Evolutionary conservation across 2,113 vertebrate genomes (phyloP).

Genomic region (Pterocles gutturalis): DNA sequence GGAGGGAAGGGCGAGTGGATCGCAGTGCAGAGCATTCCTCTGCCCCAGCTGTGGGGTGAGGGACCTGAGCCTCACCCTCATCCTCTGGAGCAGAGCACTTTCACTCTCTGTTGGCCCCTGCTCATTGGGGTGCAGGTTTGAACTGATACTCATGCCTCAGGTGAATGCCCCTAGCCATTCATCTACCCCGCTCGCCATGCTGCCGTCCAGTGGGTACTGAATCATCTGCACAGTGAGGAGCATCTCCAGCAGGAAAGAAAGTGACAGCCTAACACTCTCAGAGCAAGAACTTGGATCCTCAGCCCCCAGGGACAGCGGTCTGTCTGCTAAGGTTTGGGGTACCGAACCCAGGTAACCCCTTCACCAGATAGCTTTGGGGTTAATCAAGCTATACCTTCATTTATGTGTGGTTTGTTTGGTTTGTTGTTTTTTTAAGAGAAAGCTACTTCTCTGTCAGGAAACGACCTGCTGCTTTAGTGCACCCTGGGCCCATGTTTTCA

Average conservation of each 20-base stretch:
- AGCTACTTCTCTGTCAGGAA: background rate
- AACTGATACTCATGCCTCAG: fast-evolving
- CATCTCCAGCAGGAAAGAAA: background rate
- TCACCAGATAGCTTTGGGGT: background rate
- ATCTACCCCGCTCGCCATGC: background rate
- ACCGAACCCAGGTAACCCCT: background rate
- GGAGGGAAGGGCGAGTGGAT: background rate
- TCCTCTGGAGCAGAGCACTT: fast-evolving
- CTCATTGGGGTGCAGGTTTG: background rate
- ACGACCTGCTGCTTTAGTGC: background rate
- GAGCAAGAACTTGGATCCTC: background rate
- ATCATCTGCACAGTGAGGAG: fast-evolving
- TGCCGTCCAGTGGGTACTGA: fast-evolving
- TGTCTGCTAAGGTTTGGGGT: background rate
- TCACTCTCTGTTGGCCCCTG: background rate
- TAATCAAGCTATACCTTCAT: background rate
- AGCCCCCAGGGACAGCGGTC: background rate
- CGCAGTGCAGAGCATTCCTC: background rate
- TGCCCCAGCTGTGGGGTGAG: background rate
- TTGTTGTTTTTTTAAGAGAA: background rate
- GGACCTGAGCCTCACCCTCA: background rate
- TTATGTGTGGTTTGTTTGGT: too few species aligned
- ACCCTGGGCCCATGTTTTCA: background rate
- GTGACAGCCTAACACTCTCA: background rate
- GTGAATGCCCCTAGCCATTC: background rate